Base-by-base conservation (phyloP, 2,888 invertebrate species). In the Sclerodermus sp. region DNA sequence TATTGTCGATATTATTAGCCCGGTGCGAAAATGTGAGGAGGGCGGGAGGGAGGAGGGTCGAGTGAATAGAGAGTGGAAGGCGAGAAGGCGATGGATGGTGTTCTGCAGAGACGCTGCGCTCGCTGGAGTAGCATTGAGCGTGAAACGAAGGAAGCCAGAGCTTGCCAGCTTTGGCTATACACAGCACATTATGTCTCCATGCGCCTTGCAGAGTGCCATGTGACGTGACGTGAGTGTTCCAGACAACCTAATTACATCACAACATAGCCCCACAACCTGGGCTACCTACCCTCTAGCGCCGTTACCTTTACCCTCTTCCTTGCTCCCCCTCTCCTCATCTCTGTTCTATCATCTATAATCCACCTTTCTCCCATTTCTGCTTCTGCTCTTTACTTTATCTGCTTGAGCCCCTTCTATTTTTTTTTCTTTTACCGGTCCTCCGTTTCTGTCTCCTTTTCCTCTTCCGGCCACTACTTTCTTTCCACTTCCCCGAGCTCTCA, bases 231-330 rank as follows among this genome's bases (percentile, higher is more conserved):
- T 68, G 80, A 79, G 80, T 82, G 81, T 80, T 81, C 74, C 73
- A 79, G 81, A 82, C 81, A 81, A 80, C 78, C 80, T 81, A 82
- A 82, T 82, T 81, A 81, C 79, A 69, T 75, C 73, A 71, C 68
- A 71, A 70, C 68, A 70, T 60, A 62, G 62, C 55, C 50, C 51
- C 49, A 42, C 46, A 55, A 49, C 57, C 45, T 55, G 59, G 55
- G 52, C 57, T 48, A 54, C 55, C 57, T 52, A 52, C 55, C 4
- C 8, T 23, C 23, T 23, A 8, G 4, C 23, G 4, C 23, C 23
- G 4, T 5, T 8, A 3, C 23, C 8, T 8, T 8, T 23, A 3
- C 8, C 23, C 47, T 52, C 49, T 53, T 46, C 42, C 36, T 36
- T n/a, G 36, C 36, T 36, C 10, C 36, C 5, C 14, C n/a, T 32